These are phyloP conservation scores for Misgurnus mizolepis DNA, from an alignment of 2,113 vertebrate genomes.

Conservation along the genomic window DNA sequence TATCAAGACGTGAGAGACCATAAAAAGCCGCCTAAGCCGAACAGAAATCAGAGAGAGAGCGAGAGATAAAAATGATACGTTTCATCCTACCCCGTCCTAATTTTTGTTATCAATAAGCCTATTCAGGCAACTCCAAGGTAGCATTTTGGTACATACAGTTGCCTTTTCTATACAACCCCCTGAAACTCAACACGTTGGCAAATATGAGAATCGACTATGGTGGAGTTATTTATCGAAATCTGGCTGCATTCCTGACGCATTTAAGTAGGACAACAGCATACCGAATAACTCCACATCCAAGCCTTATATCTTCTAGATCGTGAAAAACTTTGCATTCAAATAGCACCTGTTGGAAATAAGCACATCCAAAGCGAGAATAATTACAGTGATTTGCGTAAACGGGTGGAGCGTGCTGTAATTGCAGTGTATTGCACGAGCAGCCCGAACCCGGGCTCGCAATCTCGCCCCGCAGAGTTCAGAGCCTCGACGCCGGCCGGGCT, in stretches of 20 bases:
- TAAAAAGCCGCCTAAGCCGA: constrained; percentile 66
- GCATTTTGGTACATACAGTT: neutral
- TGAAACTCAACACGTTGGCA: neutral
- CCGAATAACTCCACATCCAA: neutral
- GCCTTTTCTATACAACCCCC: neutral
- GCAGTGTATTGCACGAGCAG: constrained; percentile 67
- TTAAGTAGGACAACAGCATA: neutral
- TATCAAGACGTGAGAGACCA: constrained; percentile 61
- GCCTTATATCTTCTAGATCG: neutral
- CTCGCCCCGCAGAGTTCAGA: constrained; percentile 42
- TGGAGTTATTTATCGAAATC: neutral
- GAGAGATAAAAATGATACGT: neutral
- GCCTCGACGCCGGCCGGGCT: constrained; percentile 24
- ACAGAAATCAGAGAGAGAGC: constrained; percentile 28
- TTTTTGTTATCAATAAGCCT: neutral
- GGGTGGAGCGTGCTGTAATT: constrained; percentile 70
- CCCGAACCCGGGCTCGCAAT: constrained; percentile 42
- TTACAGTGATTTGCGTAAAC: constrained; percentile 77
- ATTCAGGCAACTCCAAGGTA: constrained; percentile 36
- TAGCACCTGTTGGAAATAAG: constrained; percentile 78
- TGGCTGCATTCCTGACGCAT: neutral
- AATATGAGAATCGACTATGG: neutral
- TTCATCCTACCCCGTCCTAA: constrained; percentile 11
- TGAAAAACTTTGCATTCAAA: constrained; percentile 73
- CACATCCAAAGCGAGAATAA: constrained; percentile 74